Evolutionary conservation across 2,888 invertebrate genomes (phyloP), one percentile per base, ranked within the genome.

Genomic region (Diarsia brunnea): DNA sequence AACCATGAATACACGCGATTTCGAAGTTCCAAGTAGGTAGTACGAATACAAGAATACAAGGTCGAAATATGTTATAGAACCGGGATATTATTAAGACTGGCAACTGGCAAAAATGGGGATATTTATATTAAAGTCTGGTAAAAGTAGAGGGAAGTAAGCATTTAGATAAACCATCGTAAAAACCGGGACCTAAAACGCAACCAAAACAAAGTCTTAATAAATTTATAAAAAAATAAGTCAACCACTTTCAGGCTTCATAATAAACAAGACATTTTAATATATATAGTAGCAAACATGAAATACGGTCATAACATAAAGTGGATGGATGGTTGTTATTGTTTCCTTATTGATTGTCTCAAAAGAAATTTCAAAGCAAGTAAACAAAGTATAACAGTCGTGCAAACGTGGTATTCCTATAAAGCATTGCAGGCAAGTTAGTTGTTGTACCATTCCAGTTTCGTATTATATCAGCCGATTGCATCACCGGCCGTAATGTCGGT

Each of bases 401-500:
- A 58, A 68, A 45, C 53, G 53, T 61, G 43, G 58, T 51, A 47
- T n/a, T 79, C 47, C 27, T 67, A 61, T 53, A 31, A 61, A 45
- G 69, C 24, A 71, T 53, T 60, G 31, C 24, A 66, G n/a, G 31
- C 45, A 47, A 69, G 60, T 45, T 51, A 68, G 74, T 74, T 53
- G 75, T 58, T 67, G 69, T 53, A 71, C 19, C 66, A 84, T 71
- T 80, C 75, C 75, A 82, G 85, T 84, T 81, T 66, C 12, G 16
- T 69, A 71, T 69, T 75, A 69, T 79, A 80, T 69, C 75, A 75
- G 75, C 45, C 71, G 75, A 82, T 94, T 94, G 90, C 93, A 92
- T 93, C 90, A 94, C 87, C 83, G 86, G 81, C 82, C 80, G 89
- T 89, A 91, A 89, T 88, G 88, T 84, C 85, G 84, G 83, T 87